These are phyloP conservation scores for Styela plicata DNA, from an alignment of 23 tunicate genomes.

Conservation along the genomic window DNA sequence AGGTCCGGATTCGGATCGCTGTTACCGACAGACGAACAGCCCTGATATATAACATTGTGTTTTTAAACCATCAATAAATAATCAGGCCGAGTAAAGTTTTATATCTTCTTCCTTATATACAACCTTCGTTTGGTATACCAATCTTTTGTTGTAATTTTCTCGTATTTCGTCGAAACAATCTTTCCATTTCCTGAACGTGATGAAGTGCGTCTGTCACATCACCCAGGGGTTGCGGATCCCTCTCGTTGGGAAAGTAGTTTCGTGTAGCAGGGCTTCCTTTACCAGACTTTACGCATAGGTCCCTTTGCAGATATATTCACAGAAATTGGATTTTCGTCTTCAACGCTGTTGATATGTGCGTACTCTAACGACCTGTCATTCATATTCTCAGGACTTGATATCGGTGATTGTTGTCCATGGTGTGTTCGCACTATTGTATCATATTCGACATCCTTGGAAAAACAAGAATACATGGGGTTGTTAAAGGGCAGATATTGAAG, in stretches of 20 bases:
- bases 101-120: constrained; percentile 11
- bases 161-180: constrained; percentile 21
- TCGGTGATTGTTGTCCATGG: neutral
- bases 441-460: neutral
- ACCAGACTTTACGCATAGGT: neutral
- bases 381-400: neutral
- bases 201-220: constrained; percentile 26
- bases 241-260: constrained; percentile 1
- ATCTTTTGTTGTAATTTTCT: constrained; percentile 23
- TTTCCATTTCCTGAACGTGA: constrained; percentile 22
- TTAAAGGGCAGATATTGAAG: too few relatives aligned
- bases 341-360: neutral
- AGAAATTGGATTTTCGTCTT: neutral
- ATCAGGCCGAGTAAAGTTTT: too few relatives aligned
- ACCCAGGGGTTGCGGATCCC: constrained; percentile 13
- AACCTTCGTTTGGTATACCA: constrained; percentile 20
- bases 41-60: too few relatives aligned
- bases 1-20: too few relatives aligned
- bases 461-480: neutral
- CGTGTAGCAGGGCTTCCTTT: neutral
- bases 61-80: too few relatives aligned
- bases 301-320: neutral
- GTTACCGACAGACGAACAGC: too few relatives aligned
- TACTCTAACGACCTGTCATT: neutral
- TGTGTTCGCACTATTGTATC: neutral